phyloP scores from a whole-genome alignment of 2,113 vertebrate genomes.

The Periophthalmodon schlosseri region DNA sequence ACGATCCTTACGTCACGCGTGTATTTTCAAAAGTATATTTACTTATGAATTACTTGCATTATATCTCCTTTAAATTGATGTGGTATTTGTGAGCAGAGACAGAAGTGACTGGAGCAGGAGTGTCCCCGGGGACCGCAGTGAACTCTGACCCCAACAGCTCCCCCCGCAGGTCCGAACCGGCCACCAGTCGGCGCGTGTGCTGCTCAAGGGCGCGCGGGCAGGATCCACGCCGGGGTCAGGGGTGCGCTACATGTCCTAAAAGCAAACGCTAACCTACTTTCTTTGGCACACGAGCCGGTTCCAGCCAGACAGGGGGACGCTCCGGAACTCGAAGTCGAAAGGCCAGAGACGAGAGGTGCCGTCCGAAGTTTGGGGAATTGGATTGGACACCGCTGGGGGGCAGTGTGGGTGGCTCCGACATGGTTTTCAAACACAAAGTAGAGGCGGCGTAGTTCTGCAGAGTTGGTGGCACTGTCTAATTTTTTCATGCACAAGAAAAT shows the following conservation, averaged over 20 bases:
- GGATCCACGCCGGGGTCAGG: slow-evolving; percentile 72
- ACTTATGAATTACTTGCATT: too few relatives aligned
- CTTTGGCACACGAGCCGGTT: background rate
- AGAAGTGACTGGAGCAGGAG: slow-evolving; percentile 14
- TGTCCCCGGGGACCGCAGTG: slow-evolving; percentile 66
- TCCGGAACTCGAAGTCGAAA: slow-evolving; percentile 64
- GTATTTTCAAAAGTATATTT: too few relatives aligned
- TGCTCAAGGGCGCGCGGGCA: slow-evolving; percentile 59
- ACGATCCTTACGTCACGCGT: too few relatives aligned
- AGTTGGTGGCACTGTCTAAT: background rate
- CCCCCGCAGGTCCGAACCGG: slow-evolving; percentile 53
- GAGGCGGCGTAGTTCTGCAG: background rate
- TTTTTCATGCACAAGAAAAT: too few relatives aligned
- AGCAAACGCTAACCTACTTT: slow-evolving; percentile 79
- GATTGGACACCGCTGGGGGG: slow-evolving; percentile 21
- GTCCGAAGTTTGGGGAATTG: slow-evolving; percentile 45
- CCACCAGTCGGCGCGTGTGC: slow-evolving; percentile 33
- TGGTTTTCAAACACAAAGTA: slow-evolving; percentile 3
- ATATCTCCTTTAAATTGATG: too few relatives aligned
- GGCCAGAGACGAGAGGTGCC: slow-evolving; percentile 53
- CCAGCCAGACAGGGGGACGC: slow-evolving; percentile 28
- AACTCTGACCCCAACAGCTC: slow-evolving; percentile 68
- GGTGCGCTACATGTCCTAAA: slow-evolving; percentile 72
- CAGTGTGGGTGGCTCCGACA: slow-evolving; percentile 45
- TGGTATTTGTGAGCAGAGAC: background rate